Conservation (phyloP, 2,113 vertebrate species). For the Saguinus imperator region DNA sequence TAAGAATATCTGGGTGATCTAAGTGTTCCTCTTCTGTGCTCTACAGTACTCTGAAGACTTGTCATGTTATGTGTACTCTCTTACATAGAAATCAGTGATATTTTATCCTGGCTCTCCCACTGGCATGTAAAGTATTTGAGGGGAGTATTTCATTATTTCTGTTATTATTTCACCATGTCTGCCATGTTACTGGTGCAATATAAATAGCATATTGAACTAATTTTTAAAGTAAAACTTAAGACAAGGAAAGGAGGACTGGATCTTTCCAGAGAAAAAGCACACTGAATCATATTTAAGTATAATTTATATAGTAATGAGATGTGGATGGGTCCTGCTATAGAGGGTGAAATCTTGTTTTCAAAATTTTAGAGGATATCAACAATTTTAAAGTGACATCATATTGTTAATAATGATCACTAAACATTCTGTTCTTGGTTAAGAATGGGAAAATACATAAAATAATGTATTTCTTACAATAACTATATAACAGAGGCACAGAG, state of each 20-base stretch:
- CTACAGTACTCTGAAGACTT: background rate
- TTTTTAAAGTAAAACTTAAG: background rate
- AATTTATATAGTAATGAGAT: background rate
- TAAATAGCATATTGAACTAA: background rate
- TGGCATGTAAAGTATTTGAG: background rate
- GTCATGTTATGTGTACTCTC: background rate
- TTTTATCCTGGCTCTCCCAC: background rate
- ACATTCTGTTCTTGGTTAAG: background rate
- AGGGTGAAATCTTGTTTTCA: background rate
- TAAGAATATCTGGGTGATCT: background rate
- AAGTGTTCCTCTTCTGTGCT: background rate
- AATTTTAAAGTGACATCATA: background rate
- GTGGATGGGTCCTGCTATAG: accelerated
- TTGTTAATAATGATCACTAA: background rate
- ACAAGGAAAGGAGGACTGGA: accelerated
- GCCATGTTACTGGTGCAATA: background rate
- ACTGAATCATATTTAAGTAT: background rate
- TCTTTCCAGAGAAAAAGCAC: background rate
- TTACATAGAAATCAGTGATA: background rate
- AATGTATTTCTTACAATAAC: background rate
- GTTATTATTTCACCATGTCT: background rate
- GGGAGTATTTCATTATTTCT: background rate
- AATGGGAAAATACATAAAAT: background rate
- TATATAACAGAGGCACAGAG: background rate
- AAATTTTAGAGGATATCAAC: background rate